phyloP scores from a whole-genome alignment of 2,113 vertebrate species.

The Rhinogobius similis region DNA sequence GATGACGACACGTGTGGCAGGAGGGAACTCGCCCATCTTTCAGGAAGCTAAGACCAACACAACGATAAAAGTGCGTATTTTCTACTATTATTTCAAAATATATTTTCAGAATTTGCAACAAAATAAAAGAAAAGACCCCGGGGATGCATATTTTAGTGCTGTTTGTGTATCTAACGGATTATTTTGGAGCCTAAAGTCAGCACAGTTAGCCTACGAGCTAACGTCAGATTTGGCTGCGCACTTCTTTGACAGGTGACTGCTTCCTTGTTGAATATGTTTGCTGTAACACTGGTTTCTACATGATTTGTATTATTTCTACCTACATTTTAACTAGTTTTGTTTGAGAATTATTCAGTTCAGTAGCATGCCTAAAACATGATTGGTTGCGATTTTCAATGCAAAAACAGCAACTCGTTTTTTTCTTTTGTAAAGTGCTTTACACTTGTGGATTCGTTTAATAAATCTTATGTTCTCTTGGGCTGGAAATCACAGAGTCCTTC shows the following conservation, averaged over 20 bases:
- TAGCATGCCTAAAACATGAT: not conserved
- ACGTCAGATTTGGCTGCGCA: constrained; percentile 50
- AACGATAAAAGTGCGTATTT: constrained; percentile 55
- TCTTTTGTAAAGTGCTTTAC: not conserved
- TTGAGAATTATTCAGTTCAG: not conserved
- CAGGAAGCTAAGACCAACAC: constrained; percentile 18
- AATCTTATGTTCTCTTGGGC: no score
- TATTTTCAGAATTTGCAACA: fast-evolving
- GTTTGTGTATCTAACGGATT: not conserved
- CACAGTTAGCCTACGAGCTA: constrained; percentile 56
- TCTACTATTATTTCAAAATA: fast-evolving
- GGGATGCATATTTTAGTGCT: not conserved
- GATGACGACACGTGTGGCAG: constrained; percentile 35
- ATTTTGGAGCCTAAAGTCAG: constrained; percentile 32
- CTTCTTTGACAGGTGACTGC: constrained; percentile 26
- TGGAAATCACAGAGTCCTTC: no score
- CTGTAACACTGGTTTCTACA: not conserved
- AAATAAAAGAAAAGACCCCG: not conserved
- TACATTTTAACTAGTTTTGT: no score
- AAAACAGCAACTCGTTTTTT: not conserved
- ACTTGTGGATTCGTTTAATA: no score
- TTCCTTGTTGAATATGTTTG: not conserved
- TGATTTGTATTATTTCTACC: not conserved
- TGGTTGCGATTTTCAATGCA: not conserved
- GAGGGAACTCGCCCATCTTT: constrained; percentile 33